phyloP scores from a whole-genome alignment of 2,113 vertebrate genomes.

The Notechis scutatus region DNA sequence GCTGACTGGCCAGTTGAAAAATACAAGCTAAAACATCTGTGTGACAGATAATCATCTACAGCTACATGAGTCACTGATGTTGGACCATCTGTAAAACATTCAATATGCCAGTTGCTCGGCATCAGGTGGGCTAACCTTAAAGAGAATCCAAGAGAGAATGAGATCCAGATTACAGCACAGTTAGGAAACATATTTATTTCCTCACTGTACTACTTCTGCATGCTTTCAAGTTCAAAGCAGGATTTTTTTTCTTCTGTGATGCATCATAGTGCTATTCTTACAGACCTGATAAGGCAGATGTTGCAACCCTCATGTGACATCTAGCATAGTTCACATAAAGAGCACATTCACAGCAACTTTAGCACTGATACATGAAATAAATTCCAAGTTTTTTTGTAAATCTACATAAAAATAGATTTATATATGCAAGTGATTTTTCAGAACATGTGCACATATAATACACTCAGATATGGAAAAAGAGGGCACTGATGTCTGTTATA shows the following conservation, averaged over 20 bases:
- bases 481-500: background rate
- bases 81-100: conserved; percentile 62
- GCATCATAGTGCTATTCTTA: background rate
- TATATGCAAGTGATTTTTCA: background rate
- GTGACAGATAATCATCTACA: conserved; percentile 62
- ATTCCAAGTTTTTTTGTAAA: background rate
- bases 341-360: conserved; percentile 6
- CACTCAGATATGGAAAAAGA: background rate
- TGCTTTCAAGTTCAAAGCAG: conserved; percentile 43
- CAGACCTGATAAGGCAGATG: conserved; percentile 25
- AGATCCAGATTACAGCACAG: conserved; percentile 34
- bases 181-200: conserved; percentile 48
- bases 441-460: background rate
- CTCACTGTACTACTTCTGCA: conserved; percentile 43
- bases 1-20: conserved; percentile 58
- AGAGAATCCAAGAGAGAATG: conserved; percentile 59
- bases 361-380: background rate
- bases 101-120: conserved; percentile 49
- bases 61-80: conserved; percentile 48
- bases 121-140: conserved; percentile 64
- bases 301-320: background rate
- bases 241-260: conserved; percentile 38
- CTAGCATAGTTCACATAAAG: background rate
- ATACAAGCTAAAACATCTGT: conserved; percentile 67
- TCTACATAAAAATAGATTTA: background rate